These are phyloP conservation scores for Melolontha melolontha DNA, from an alignment of 2,888 invertebrate genomes.

Conservation along the genomic window DNA sequence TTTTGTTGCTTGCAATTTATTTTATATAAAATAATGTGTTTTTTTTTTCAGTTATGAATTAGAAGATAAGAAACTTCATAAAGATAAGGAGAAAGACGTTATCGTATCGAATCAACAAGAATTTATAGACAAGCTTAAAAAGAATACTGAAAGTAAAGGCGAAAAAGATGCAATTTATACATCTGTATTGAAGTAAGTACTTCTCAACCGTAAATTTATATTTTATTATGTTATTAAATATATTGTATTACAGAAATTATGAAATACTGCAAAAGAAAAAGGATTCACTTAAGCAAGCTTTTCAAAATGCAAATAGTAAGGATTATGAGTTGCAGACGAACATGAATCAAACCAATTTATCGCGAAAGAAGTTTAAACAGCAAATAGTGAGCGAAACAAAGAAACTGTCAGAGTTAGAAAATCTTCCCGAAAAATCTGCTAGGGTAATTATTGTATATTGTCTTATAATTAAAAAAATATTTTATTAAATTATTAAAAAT, in stretches of 20 bases:
- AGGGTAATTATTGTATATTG: conserved; percentile 67
- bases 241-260: conserved; percentile 67
- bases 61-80: conserved; percentile 68
- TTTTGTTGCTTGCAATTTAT: conserved; percentile 5
- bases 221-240: conserved; percentile 41
- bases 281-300: conserved; percentile 72
- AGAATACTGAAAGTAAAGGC: conserved; percentile 67
- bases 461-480: too few species aligned
- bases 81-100: conserved; percentile 69
- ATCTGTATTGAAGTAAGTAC: conserved; percentile 52
- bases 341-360: conserved; percentile 76
- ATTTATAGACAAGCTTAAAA: conserved; percentile 70
- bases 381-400: conserved; percentile 74
- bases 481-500: too few species aligned
- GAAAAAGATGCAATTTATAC: conserved; percentile 60
- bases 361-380: conserved; percentile 80
- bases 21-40: conserved; percentile 21
- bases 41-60: conserved; percentile 67
- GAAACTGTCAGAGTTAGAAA: conserved; percentile 75
- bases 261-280: conserved; percentile 70
- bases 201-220: not conserved
- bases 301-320: conserved; percentile 74
- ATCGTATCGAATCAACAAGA: conserved; percentile 73
- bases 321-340: conserved; percentile 76
- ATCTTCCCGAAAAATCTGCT: conserved; percentile 79